Evolutionary conservation across 1,140 invertebrate genomes (phyloP).

Genomic region (Meloidogyne floridensis): DNA sequence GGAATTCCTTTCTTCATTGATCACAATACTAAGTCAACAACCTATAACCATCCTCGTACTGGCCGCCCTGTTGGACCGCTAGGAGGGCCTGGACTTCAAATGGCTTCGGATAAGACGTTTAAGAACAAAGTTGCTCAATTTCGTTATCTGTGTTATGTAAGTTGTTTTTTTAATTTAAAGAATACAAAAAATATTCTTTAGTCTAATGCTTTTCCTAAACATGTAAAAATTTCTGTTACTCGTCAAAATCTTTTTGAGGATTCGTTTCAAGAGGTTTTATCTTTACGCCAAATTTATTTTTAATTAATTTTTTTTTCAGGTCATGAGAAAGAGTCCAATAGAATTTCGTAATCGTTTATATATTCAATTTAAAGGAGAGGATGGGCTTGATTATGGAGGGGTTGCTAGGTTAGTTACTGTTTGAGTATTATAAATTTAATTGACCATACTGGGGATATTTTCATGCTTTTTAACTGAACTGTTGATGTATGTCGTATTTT

Average conservation of each 20-base stretch:
- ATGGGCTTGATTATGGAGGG: constrained; percentile 97
- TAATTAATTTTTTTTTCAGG: constrained; percentile 65
- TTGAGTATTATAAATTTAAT: constrained; percentile 4
- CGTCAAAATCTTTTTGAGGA: constrained; percentile 96
- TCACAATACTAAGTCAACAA: constrained; percentile 94
- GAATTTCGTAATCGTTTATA: constrained; percentile 90
- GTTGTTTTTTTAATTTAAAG: constrained; percentile 23
- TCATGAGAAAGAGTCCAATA: constrained; percentile 92
- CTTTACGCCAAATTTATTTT: constrained; percentile 46
- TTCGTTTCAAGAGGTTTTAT: constrained; percentile 79
- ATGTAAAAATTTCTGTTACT: constrained; percentile 96
- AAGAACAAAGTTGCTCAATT: constrained; percentile 98
- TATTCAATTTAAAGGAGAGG: constrained; percentile 96
- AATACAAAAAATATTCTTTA: constrained; percentile 54
- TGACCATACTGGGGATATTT: too few relatives aligned
- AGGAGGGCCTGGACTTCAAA: constrained; percentile 91
- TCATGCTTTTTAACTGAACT: too few relatives aligned
- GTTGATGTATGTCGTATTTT: too few relatives aligned
- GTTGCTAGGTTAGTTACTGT: constrained; percentile 77
- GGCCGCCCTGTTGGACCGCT: constrained; percentile 65
- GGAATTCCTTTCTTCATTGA: constrained; percentile 95
- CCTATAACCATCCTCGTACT: constrained; percentile 88
- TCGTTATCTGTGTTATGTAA: constrained; percentile 86
- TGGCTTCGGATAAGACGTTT: constrained; percentile 93
- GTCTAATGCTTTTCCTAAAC: constrained; percentile 89